phyloP scores from a whole-genome alignment of 2,113 vertebrate genomes.

The Epinephelus moara region DNA sequence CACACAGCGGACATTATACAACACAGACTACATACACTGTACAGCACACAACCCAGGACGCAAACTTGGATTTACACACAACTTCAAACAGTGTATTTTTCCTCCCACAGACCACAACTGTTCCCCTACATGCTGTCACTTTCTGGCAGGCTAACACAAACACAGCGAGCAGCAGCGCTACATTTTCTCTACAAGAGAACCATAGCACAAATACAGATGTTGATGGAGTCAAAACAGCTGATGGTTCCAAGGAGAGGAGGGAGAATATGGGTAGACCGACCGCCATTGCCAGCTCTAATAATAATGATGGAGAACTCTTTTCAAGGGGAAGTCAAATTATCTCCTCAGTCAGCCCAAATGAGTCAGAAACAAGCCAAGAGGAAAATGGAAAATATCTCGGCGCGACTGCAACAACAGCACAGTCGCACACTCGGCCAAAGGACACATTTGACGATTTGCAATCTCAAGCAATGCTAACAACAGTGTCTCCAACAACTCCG shows the following conservation, averaged over 20 bases:
- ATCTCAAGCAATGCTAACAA: constrained; percentile 38
- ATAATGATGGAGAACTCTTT: constrained; percentile 34
- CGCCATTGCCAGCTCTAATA: constrained; percentile 38
- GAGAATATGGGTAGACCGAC: background rate
- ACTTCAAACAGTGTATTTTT: constrained; percentile 55
- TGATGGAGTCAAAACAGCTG: constrained; percentile 47
- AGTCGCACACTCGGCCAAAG: background rate
- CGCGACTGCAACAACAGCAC: constrained; percentile 21
- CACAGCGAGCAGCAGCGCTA: constrained; percentile 38
- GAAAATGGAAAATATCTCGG: constrained; percentile 44
- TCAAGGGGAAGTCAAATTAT: constrained; percentile 27
- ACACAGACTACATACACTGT: background rate
- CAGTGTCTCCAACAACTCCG: constrained; percentile 38
- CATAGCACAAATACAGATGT: constrained; percentile 56
- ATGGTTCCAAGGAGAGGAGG: constrained; percentile 32
- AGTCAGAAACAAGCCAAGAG: constrained; percentile 34
- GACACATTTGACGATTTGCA: constrained; percentile 20
- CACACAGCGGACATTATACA: background rate
- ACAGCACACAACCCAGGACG: constrained; percentile 1
- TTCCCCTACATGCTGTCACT: constrained; percentile 57
- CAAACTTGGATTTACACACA: constrained; percentile 16
- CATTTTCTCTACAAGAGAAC: constrained; percentile 45
- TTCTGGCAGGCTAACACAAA: constrained; percentile 55
- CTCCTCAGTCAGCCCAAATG: constrained; percentile 20
- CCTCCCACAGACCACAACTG: constrained; percentile 74